Base-by-base conservation (phyloP, 2,797 vertebrate species). In the Cirrhinus mrigala region DNA sequence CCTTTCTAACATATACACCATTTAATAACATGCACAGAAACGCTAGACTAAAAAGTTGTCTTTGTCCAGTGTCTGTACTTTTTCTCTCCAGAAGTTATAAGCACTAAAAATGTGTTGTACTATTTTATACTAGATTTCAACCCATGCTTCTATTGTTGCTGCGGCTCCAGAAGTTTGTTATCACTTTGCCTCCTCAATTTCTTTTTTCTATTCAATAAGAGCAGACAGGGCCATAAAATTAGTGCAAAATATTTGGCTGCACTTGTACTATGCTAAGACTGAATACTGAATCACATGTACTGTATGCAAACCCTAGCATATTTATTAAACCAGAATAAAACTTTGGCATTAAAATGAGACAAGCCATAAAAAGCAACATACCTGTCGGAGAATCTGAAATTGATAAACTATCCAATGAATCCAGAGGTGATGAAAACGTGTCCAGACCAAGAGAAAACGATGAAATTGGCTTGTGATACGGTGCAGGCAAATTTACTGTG, bases 321-420 rank as follows among this genome's bases (percentile, higher is more conserved):
- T 7, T 8, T 44, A 7, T 40, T 6, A 40, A 40, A 40, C 1
- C 37, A 6, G 37, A 40, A 40, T 6, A 6, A 40, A 6, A 40
- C 37, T 40, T 44, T 44, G 40, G 6, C 0, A 44, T 44, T 44
- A 9, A 44, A 9, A 44, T 9, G 40, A 44, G 40, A 44, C 40
- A 44, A 66, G 62, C 62, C 27, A 64, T 8, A 24, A 64, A 15
- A 27, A 58, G 6, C 27, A 68, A 88, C 75, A 44, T 5, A 99
- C 98, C 98, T 95, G 94, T 94, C 92, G 97, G 97, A 86, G 95
- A 94, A 64, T 98, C 97, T 37, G 93, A 92, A 88, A 98, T 94
- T 74, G 94, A 94, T 87, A 98, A 96, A 29, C 92, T 96, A 86
- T 96, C 97, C 92, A 99, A 90, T 3, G 97, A 95, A 83, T 96